Conservation (phyloP, 2,888 invertebrate genomes). For the Temnothorax ravouxi region DNA sequence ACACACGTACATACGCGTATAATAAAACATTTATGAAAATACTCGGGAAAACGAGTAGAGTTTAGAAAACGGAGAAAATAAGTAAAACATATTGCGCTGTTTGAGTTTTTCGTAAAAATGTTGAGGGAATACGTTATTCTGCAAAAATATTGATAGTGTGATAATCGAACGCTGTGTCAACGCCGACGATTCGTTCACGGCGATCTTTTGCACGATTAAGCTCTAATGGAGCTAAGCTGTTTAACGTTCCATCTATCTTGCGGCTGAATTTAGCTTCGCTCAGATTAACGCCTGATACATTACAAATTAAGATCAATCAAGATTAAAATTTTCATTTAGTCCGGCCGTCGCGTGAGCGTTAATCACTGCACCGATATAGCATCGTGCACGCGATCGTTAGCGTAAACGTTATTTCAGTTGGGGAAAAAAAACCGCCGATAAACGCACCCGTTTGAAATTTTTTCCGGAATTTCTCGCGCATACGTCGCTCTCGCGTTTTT, state of each 20-base stretch:
- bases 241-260: conserved; percentile 44
- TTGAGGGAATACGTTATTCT: neutral
- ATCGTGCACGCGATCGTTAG: neutral
- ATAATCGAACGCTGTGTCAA: conserved; percentile 1
- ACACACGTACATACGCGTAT: neutral
- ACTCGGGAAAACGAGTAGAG: neutral
- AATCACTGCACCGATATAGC: conserved; percentile 30
- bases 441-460: neutral
- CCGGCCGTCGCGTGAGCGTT: conserved; percentile 12
- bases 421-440: neutral
- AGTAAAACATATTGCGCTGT: neutral
- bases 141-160: neutral
- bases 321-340: conserved; percentile 50
- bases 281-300: conserved; percentile 27
- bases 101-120: neutral
- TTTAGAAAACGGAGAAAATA: neutral
- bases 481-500: neutral
- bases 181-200: conserved; percentile 18
- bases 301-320: conserved; percentile 48
- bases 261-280: conserved; percentile 6
- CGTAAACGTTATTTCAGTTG: conserved; percentile 5
- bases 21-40: neutral
- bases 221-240: conserved; percentile 38
- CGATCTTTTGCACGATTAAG: conserved; percentile 34
- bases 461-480: neutral